Base-by-base conservation (phyloP, 1,140 invertebrate species). In the Formica exsecta region DNA sequence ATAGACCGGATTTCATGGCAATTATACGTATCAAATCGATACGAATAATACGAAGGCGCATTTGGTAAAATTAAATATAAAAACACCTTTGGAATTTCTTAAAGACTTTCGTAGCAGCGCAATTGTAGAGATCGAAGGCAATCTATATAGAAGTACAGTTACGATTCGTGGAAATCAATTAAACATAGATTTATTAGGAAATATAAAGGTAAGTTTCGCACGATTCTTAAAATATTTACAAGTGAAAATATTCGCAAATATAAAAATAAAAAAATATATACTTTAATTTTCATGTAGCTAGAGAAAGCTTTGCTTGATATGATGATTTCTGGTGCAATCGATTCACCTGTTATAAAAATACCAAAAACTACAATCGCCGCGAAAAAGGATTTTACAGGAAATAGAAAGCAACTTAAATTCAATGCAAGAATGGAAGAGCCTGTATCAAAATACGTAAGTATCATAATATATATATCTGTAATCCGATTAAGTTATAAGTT, bases 381-480 rank as follows among this genome's bases (percentile, higher is more conserved):
- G 8, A 97, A 96, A 83, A 97, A 97, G 88, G 96, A 97, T 90
- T 97, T 97, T 66, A 96, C 96, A 0, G 96, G 96, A 32, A 92
- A 94, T 0, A 96, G 97, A 84, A 97, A 96, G 59, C 91, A 95
- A 7, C 76, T 97, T 0, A 95, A 96, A 44, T 93, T 93, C 38
- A 83, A 73, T 86, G 64, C 93, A 5, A 62, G 88, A 13, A 83
- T 94, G 1, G 83, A 87, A 6, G 86, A 92, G 3, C 44, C 91
- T 36, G 62, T 86, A 64, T 74, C 81, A 59, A 92, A 83, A 85
- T 66, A 80, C 0, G 89, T 93, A 88, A 88, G 85, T 91, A 70
- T 61, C 29, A 22, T 22, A 22, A 32, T 32, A 32, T 32, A 32
- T 32, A 36, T 54, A 59, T 62, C 41, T 62, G 36, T 62, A 70